phyloP scores from a whole-genome alignment of 2,113 vertebrate genomes.

The Piprites chloris region DNA sequence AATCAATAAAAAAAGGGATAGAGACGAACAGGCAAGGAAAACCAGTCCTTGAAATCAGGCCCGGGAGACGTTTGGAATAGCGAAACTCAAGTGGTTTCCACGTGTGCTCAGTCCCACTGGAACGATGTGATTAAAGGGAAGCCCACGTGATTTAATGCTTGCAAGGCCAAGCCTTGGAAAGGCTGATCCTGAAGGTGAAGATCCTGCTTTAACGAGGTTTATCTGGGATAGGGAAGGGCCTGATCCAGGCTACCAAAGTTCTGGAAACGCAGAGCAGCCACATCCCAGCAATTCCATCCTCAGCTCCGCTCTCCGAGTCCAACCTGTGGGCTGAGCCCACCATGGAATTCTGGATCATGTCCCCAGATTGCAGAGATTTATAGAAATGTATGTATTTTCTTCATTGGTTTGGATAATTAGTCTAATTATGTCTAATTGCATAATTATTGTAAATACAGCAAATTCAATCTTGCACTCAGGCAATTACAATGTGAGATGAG shows the following conservation, averaged over 20 bases:
- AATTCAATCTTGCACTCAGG: constrained; percentile 51
- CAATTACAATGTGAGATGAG: constrained; percentile 32
- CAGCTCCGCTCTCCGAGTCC: not conserved
- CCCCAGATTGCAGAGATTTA: constrained; percentile 29
- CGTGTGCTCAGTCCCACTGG: not conserved
- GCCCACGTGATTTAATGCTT: too few relatives aligned
- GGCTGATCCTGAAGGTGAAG: not conserved
- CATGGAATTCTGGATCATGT: not conserved
- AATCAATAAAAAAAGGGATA: not conserved
- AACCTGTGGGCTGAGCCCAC: not conserved
- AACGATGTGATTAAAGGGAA: not conserved
- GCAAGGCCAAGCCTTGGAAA: not conserved
- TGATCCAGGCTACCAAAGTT: not conserved
- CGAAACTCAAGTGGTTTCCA: not conserved
- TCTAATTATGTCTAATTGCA: constrained; percentile 69
- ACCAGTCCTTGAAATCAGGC: not conserved
- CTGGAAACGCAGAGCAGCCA: not conserved
- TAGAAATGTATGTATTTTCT: constrained; percentile 57
- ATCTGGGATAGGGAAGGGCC: not conserved
- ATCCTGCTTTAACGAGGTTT: not conserved
- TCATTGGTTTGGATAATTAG: constrained; percentile 63
- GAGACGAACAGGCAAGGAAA: not conserved
- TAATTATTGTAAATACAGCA: constrained; percentile 73
- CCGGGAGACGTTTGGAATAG: not conserved
- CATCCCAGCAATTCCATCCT: not conserved